Base-by-base conservation (phyloP, 1,140 invertebrate genomes). In the Dendrolimus kikuchii region DNA sequence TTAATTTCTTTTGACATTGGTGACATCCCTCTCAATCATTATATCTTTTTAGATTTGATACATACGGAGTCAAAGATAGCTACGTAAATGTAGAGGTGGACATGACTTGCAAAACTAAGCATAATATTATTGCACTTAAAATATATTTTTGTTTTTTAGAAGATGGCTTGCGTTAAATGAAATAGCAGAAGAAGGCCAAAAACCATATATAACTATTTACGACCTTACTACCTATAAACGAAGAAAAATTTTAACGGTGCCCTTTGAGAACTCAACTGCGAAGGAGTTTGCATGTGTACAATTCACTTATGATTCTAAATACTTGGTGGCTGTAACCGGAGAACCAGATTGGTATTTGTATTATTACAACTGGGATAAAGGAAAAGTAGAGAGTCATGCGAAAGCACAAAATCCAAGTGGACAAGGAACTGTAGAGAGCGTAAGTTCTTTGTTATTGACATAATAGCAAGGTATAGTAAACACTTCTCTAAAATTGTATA, bases 341-440 rank as follows among this genome's bases (percentile, higher is more conserved):
- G 91, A 92, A 60, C 93, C 94, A 0, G 95, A 96, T 68, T 96
- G 92, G 89, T 92, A 89, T 36, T 89, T 96, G 74, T 89, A 95
- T 49, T 93, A 92, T 74, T 97, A 94, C 79, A 93, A 93, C 68
- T 95, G 94, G 92, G 95, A 96, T 64, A 95, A 93, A 77, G 92
- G 92, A 2, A 95, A 94, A 81, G 88, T 96, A 1, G 92, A 95
- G 66, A 94, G 92, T 50, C 90, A 90, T 49, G 89, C 90, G 2
- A 94, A 93, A 78, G 89, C 93, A 45, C 89, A 91, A 61, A 92
- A 90, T 77, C 81, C 88, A 0, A 91, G 91, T 62, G 90, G 89
- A n/a, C 82, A 87, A 49, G 87, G 89, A 6, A 72, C 67, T 23
- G 84, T 88, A n/a, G 77, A 77, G 58, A 75, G 66, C 51, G 83